Conservation (phyloP, 2,797 vertebrate genomes). For the Nannoperca obscura region DNA sequence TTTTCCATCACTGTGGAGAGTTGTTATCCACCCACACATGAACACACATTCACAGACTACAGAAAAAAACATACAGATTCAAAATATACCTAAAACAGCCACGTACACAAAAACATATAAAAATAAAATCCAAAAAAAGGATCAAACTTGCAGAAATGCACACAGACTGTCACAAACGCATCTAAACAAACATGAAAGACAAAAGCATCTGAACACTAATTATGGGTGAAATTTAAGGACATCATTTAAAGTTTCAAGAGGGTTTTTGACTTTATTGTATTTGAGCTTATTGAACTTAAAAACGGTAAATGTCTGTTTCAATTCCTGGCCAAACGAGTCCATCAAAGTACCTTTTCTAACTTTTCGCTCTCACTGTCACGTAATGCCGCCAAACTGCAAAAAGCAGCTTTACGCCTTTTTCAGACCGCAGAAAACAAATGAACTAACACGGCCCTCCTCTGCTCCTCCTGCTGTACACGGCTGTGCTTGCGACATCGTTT, state of each 20-base stretch:
- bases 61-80: background rate
- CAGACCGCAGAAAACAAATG: constrained; percentile 5
- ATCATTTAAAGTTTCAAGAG: background rate
- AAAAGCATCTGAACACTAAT: background rate
- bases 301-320: background rate
- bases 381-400: constrained; percentile 10
- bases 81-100: background rate
- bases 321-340: background rate
- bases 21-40: constrained; percentile 36
- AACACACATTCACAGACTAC: background rate
- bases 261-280: background rate
- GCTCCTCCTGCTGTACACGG: background rate
- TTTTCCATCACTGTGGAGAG: constrained; percentile 61
- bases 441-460: background rate
- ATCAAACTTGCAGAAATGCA: background rate
- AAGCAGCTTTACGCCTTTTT: background rate
- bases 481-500: constrained; percentile 5
- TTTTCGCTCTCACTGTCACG: background rate
- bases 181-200: background rate
- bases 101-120: background rate
- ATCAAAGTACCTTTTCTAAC: no score
- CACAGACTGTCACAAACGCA: background rate
- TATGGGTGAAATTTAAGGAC: background rate
- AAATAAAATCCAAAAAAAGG: background rate
- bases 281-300: background rate